phyloP scores from a whole-genome alignment of 2,888 invertebrate genomes.

The Prosapia bicincta region DNA sequence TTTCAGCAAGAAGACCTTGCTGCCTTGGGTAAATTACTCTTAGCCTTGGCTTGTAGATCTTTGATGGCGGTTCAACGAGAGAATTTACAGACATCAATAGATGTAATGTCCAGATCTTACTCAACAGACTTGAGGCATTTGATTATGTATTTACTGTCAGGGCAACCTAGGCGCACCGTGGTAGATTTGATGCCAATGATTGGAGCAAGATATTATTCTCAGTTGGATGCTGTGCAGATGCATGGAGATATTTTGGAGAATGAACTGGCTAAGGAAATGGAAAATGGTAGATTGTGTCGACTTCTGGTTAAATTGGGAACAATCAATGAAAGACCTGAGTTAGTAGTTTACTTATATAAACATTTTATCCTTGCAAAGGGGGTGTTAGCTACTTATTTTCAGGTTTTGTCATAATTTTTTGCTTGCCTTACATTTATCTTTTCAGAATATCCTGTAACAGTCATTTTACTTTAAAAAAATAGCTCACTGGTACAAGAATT shows the following conservation, averaged over 20 bases:
- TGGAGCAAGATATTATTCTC: conserved; percentile 92
- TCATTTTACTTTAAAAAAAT: too few relatives aligned
- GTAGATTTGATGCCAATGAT: conserved; percentile 99
- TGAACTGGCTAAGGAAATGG: conserved; percentile 88
- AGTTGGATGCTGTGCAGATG: conserved; percentile 85
- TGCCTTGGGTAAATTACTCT: conserved; percentile 83
- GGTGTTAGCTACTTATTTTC: too few relatives aligned
- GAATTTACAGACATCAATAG: conserved; percentile 83
- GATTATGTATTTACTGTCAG: conserved; percentile 79
- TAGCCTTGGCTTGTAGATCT: conserved; percentile 91
- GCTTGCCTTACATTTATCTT: too few relatives aligned
- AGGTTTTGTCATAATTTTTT: too few relatives aligned
- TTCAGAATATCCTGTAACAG: too few relatives aligned
- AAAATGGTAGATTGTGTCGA: conserved; percentile 90
- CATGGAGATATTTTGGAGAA: conserved; percentile 87
- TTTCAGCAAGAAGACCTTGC: conserved; percentile 85
- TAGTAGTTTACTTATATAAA: conserved; percentile 49
- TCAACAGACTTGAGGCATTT: conserved; percentile 93
- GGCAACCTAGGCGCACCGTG: conserved; percentile 68
- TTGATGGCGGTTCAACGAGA: conserved; percentile 83
- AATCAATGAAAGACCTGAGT: conserved; percentile 96
- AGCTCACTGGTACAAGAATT: too few relatives aligned
- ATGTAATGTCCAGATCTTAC: conserved; percentile 85
- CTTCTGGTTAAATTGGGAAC: conserved; percentile 87
- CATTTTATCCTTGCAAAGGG: too few relatives aligned